phyloP scores from a whole-genome alignment of 1,140 invertebrate genomes.

The Bilobella aurantiaca region DNA sequence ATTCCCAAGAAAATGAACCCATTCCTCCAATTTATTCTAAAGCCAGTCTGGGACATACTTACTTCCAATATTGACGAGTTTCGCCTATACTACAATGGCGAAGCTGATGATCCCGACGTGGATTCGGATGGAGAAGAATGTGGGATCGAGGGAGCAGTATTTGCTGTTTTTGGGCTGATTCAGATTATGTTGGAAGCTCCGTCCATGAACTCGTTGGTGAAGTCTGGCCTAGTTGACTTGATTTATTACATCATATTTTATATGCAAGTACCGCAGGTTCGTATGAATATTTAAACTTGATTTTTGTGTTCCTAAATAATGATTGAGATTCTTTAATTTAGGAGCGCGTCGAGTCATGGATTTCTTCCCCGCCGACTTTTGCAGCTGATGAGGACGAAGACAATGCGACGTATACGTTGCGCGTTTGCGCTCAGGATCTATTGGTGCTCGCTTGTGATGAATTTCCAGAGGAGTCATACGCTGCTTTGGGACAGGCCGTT shows the following conservation, averaged over 20 bases:
- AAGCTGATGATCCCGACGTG: conserved; percentile 43
- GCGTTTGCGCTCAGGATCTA: conserved; percentile 60
- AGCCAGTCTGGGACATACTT: conserved; percentile 61
- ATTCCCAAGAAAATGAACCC: conserved; percentile 55
- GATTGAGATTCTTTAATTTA: conserved; percentile 35
- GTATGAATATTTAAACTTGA: conserved; percentile 6
- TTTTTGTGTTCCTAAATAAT: not conserved
- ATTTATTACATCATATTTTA: conserved; percentile 64
- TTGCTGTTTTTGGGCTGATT: conserved; percentile 61
- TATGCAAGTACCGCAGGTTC: conserved; percentile 65
- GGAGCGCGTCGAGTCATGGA: conserved; percentile 51
- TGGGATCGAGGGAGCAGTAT: conserved; percentile 63
- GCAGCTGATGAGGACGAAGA: conserved; percentile 68
- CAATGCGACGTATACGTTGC: conserved; percentile 57
- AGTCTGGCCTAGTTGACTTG: conserved; percentile 56
- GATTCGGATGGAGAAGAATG: conserved; percentile 47
- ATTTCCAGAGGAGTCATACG: conserved; percentile 50
- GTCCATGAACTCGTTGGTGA: conserved; percentile 42
- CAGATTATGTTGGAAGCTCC: conserved; percentile 16
- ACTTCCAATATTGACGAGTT: conserved; percentile 58
- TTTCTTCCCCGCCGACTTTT: conserved; percentile 59
- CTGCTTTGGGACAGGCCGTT: conserved; percentile 52
- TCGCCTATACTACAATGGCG: conserved; percentile 49
- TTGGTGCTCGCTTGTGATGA: conserved; percentile 51
- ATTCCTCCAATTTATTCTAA: conserved; percentile 55